Base-by-base conservation (phyloP, 1,140 invertebrate species). In the Dufourea novaeangliae region DNA sequence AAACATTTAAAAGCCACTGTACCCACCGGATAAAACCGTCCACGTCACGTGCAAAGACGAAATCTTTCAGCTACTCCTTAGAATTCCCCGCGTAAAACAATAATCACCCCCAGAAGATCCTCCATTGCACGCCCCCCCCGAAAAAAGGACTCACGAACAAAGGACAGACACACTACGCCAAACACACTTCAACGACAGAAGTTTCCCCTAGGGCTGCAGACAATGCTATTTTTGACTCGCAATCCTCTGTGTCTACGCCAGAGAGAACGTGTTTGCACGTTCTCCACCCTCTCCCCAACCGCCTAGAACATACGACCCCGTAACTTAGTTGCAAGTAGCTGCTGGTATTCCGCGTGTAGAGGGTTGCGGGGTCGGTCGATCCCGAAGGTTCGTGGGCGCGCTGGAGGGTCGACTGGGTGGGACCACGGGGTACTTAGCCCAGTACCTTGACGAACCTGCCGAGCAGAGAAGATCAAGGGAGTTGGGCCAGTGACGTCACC, bases 401-500 rank as follows among this genome's bases (percentile, higher is more conserved):
- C 17, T 11, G 17, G 29, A n/a, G 6, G 34, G 25, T 25, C 22
- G 56, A 17, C 11, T 56, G 22, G 54, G 54, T 44, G 7, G 69
- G 8, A 37, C 37, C 17, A 17, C 44, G 32, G 39, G 54, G 68
- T 37, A 25, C 62, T 69, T 20, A 10, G 37, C 34, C n/a, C 64
- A 39, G 32, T 41, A 44, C 54, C 64, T 76, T 59, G 73, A 64
- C 70, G 25, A 69, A 57, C 14, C 52, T 61, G 4, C 22, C 41
- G 17, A 50, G 27, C 25, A n/a, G 37, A 54, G 52, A 76, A 74
- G 70, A 79, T 71, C 50, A 75, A 83, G 80, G 66, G 72, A 76
- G 70, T 63, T 78, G 74, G 52, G 66, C 70, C 59, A 70, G 70
- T 90, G 90, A 90, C 90, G 90, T 92, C 91, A 92, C 84, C n/a